Evolutionary conservation across 2,888 invertebrate species (phyloP).

Genomic region (Drosophila meridiana): DNA sequence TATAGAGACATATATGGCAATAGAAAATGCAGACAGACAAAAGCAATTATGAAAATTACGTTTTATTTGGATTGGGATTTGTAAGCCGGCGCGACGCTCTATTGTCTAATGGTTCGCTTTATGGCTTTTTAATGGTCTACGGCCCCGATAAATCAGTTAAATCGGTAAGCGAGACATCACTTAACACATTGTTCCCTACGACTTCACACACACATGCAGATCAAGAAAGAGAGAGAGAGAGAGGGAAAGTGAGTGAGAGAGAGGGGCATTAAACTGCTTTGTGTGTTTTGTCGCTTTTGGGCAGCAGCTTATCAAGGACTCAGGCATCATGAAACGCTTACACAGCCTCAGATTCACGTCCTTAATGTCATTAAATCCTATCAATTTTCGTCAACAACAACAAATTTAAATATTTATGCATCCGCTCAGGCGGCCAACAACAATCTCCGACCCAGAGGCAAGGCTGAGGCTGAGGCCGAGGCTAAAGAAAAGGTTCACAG

Average conservation of each 20-base stretch:
- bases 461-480: neutral
- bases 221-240: neutral
- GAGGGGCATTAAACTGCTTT: conserved; percentile 27
- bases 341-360: conserved; percentile 30
- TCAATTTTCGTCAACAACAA: conserved; percentile 72
- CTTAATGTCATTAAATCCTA: conserved; percentile 79
- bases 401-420: conserved; percentile 75
- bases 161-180: conserved; percentile 50
- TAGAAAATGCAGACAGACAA: neutral
- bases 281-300: conserved; percentile 56
- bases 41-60: conserved; percentile 49
- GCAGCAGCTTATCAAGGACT: conserved; percentile 58
- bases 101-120: conserved; percentile 50
- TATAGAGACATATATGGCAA: neutral
- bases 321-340: conserved; percentile 29
- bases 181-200: conserved; percentile 58
- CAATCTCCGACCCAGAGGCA: conserved; percentile 18
- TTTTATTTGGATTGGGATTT: conserved; percentile 25
- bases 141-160: conserved; percentile 64
- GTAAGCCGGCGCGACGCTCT: conserved; percentile 14
- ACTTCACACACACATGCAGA: conserved; percentile 2
- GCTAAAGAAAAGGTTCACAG: conserved; percentile 59
- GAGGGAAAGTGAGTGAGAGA: neutral
- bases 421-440: conserved; percentile 57
- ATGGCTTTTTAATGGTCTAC: conserved; percentile 67